A percentile compares a stretch with the other conserved stretches of the same genome.
Evolutionary conservation across 2,113 vertebrate genomes (phyloP).

Genomic region (Poeciliopsis occidentalis): DNA sequence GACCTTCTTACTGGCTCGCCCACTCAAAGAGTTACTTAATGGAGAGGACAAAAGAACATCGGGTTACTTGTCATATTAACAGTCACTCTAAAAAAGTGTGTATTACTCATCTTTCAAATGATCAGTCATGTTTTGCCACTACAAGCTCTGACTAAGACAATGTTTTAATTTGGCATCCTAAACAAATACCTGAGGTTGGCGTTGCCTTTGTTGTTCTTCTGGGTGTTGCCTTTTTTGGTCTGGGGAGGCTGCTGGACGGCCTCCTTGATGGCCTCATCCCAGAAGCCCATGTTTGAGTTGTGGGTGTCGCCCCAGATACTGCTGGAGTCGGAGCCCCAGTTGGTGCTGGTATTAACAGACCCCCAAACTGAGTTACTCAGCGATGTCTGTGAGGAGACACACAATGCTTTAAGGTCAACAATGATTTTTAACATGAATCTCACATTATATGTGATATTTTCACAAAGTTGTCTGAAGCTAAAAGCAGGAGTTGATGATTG

Average conservation of each 20-base stretch:
- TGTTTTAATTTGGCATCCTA: neutral
- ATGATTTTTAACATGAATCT: neutral
- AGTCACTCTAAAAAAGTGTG: neutral
- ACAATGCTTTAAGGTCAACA: neutral
- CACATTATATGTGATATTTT: neutral
- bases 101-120: constrained; percentile 25
- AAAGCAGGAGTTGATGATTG: neutral
- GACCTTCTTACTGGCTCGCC: constrained; percentile 93
- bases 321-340: constrained; percentile 89
- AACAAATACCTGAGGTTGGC: constrained; percentile 87
- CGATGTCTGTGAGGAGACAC: constrained; percentile 45
- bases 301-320: constrained; percentile 96
- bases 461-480: neutral
- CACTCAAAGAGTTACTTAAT: constrained; percentile 89
- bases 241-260: constrained; percentile 82
- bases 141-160: constrained; percentile 2
- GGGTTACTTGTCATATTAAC: no score
- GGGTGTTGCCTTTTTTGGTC: constrained; percentile 81
- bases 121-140: constrained; percentile 1
- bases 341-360: constrained; percentile 87
- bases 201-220: constrained; percentile 90
- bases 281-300: constrained; percentile 97
- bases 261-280: constrained; percentile 98
- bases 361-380: constrained; percentile 96
- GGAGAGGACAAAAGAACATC: constrained; percentile 12